These are phyloP conservation scores for Zootermopsis nevadensis DNA, from an alignment of 2,888 invertebrate species.

Conservation along the genomic window DNA sequence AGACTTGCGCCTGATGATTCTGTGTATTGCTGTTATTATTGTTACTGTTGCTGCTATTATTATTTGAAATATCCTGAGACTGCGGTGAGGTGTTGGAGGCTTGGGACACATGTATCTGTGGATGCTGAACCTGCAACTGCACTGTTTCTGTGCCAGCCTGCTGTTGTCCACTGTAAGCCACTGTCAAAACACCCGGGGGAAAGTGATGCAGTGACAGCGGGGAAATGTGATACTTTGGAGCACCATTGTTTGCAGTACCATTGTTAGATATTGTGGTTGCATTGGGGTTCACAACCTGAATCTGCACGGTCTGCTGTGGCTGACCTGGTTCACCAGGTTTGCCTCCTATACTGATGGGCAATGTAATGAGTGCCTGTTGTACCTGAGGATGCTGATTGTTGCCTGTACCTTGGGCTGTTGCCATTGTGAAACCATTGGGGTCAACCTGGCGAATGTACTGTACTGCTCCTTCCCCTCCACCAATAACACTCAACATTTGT, in stretches of 20 bases:
- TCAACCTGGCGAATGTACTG: conserved; percentile 78
- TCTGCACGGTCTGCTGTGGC: conserved; percentile 77
- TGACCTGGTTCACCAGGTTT: conserved; percentile 78
- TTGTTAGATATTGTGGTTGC: conserved; percentile 55
- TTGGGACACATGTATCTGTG: conserved; percentile 42
- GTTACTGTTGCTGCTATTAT: conserved; percentile 45
- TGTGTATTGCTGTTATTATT: conserved; percentile 63
- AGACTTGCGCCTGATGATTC: conserved; percentile 42
- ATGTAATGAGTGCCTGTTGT: conserved; percentile 70
- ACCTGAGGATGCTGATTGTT: conserved; percentile 51
- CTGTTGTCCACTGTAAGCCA: conserved; percentile 75
- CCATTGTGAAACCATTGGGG: conserved; percentile 63
- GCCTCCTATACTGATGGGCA: conserved; percentile 80
- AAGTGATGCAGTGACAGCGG: conserved; percentile 80
- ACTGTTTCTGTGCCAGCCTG: conserved; percentile 66
- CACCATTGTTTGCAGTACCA: conserved; percentile 56
- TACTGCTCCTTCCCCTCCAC: conserved; percentile 77
- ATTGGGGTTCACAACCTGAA: conserved; percentile 76
- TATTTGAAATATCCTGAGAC: conserved; percentile 51
- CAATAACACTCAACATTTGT: conserved; percentile 76
- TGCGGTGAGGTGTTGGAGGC: conserved; percentile 36
- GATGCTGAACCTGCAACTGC: conserved; percentile 54
- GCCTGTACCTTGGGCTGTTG: conserved; percentile 47
- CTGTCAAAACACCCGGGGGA: conserved; percentile 79
- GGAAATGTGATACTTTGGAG: conserved; percentile 79